Base-by-base conservation (phyloP, 1,140 invertebrate genomes). In the Ylistrum balloti region DNA sequence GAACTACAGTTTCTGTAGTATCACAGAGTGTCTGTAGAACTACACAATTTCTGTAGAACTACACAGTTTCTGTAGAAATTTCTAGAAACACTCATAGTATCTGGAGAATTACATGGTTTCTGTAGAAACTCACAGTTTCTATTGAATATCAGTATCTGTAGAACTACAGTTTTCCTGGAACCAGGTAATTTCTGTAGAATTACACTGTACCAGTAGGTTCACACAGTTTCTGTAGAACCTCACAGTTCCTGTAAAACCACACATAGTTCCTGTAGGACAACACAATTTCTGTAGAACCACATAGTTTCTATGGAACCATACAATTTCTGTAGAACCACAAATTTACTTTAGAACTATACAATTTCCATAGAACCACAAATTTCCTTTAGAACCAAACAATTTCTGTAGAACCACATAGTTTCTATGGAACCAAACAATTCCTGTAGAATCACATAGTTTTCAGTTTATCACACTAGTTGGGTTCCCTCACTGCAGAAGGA, bases 401-500 rank as follows among this genome's bases (percentile, higher is more conserved):
- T 74, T 2, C 56, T 74, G 56, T 74, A 74, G 1, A n/a, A 74
- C n/a, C 56, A 13, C 17, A 45, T 45, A 28, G 56, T 74, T 74
- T 5, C 11, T 48, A 22, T 48, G 45, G 1, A 10, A 48, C 20
- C 20, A 38, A n/a, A n/a, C 35, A 38, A 5, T 74, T 74, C 3
- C 56, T 74, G 56, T 74, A 74, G 1, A n/a, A 74, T 17, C 56
- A 13, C 17, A 45, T 45, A 28, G 56, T 74, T 74, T 5, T 5
- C 35, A 28, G 17, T 74, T 9, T 9, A 74, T 7, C 56, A 3
- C 0, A 74, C 22, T 74, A 17, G 11, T 13, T 48, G 45, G 56
- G 5, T 28, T 1, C 56, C 20, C 32, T 93, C 90, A 95, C 86
- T 95, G 94, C 32, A 95, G 90, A 28, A 92, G 88, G 33, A 95